Evolutionary conservation across 2,888 invertebrate genomes (phyloP), one percentile per base, ranked within the genome.

Genomic region (Prosopocoilus inquinatus): DNA sequence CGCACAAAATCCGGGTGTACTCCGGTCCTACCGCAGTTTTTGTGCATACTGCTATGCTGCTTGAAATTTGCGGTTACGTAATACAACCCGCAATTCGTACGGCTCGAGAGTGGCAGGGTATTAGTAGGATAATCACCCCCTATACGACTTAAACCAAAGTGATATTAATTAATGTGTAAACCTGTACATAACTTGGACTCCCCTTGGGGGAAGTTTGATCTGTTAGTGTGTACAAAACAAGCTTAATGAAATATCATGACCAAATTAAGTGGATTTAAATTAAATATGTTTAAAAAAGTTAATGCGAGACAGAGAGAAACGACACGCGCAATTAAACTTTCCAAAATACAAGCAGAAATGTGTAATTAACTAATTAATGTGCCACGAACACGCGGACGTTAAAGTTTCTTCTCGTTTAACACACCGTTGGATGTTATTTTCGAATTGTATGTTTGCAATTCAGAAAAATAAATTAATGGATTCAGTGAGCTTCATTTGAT

Each of bases 1-100:
- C 64, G 74, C 44, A 64, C 68, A 16, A 75, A 74, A 59, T 72
- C 74, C 3, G 16, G 20, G 20, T 28, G 20, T 28, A 28, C 20
- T 28, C 20, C 20, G 20, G 20, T 28, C 7, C 7, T 28, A 28
- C 20, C 20, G 7, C 20, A 28, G 20, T 28, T 28, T 28, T 28
- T 9, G 15, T 41, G 41, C 41, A 41, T 41, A 41, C 9, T 41
- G 15, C 16, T 15, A 16, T 41, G 9, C 15, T 41, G 41, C 12
- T 15, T 41, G n/a, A 9, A 16, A 11, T 41, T 41, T 41, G 41
- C 9, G 13, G 41, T 41, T 15, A 41, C 41, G 41, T 41, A 41
- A 41, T 41, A 41, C 9, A 11, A 3, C 16, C 16, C n/a, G 7
- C 13, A 41, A 9, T 41, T 9, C 12, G 41, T 41, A 15, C n/a